Base-by-base conservation (phyloP, 2,888 invertebrate genomes). In the Phragmatobia fuliginosa region DNA sequence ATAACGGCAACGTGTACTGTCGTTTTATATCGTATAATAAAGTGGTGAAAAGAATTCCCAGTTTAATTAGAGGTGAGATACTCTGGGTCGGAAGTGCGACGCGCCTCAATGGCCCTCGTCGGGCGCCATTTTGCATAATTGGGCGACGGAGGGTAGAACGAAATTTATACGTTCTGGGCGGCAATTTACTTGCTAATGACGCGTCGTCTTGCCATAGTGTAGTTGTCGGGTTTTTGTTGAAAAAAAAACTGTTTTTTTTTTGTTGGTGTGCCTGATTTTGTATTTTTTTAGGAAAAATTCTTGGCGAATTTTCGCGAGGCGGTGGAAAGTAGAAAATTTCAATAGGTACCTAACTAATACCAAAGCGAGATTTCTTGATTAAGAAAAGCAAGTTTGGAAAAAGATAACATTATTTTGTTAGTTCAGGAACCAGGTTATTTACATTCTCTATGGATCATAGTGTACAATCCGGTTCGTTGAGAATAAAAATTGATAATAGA, bases 151-250 rank as follows among this genome's bases (percentile, higher is more conserved):
- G 92, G 92, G 94, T 91, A 91, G 93, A 83, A 89, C 92, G 93
- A 93, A 94, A 94, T 94, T 94, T 94, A 94, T 94, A 93, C 94
- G 90, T 91, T 88, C 89, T 88, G 88, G 88, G 89, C 93, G 94
- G 92, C 94, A 94, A 95, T 95, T 95, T 93, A 92, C 91, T 92
- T 93, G 94, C 94, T 95, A 95, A 95, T 94, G 95, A 95, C 91
- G 93, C 91, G 90, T 91, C 92, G 90, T 93, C 92, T 90, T 90
- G 87, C 87, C 87, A 86, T 87, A 88, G 88, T 85, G 84, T 83
- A 83, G 84, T 85, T 87, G 85, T 82, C 83, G 88, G 86, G 85
- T 90, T 89, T 90, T 91, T 87, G 84, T 83, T 83, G 75, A 71
- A 72, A 73, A 66, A 60, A 71, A 63, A 62, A 73, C 66, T 74